Evolutionary conservation across 2,113 vertebrate genomes (phyloP), one percentile per base, ranked within the genome.

Genomic region (Heteronetta atricapilla): DNA sequence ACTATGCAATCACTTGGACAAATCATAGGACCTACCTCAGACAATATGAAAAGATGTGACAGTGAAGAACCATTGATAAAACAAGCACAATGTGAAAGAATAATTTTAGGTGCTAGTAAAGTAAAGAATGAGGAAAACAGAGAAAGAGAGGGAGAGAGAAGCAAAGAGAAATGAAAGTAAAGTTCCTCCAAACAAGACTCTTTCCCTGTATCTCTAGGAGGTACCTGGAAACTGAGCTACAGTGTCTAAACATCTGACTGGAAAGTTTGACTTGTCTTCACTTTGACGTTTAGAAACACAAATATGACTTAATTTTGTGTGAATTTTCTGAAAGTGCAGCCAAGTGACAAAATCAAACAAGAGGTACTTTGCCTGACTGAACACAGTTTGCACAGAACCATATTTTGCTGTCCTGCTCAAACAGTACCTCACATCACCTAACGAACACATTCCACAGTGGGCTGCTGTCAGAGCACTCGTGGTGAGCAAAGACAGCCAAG

Each of bases 251-350:
- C 8, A 44, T 64, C 26, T 69, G 21, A 34, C 52, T 83, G 79
- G 68, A 90, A 96, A 90, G 29, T 88, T 62, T 92, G 80, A 75
- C 42, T 93, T 59, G 3, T 38, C 13, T 72, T 15, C 36, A 28
- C 80, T 88, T 86, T 63, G 64, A 96, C 78, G 66, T 64, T 68
- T 40, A 74, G 73, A 93, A 86, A 78, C 31, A 86, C 19, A 86
- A 88, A 93, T 34, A 48, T 11, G 81, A 48, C 33, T 78, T 55
- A 44, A 85, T 94, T 96, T 78, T 53, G 34, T 79, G 90, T 68
- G 64, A 93, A 83, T 72, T 77, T 88, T 86, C 58, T 83, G 88
- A 75, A 93, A 86, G 83, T 44, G 42, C 40, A 90, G 75, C 59
- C 73, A 90, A 74, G 34, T 3, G 50, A 80, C 8, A 63, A 85